A percentile compares a stretch with the other conserved stretches of the same genome.
Conservation (phyloP, 2,113 vertebrate genomes). For the Burhinus oedicnemus region DNA sequence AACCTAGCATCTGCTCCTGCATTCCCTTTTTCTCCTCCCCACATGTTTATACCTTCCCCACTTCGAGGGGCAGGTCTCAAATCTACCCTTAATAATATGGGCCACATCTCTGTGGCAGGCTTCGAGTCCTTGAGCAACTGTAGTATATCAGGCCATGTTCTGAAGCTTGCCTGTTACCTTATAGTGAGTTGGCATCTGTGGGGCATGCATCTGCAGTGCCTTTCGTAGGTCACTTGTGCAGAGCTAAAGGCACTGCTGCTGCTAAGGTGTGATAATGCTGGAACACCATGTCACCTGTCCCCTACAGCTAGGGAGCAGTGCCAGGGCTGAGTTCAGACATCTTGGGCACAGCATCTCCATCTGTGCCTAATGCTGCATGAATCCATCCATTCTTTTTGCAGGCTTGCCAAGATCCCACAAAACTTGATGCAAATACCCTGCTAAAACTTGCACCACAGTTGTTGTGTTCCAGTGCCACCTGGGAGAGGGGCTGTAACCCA, state of each 20-base stretch:
- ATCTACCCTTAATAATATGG: not conserved
- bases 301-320: not conserved
- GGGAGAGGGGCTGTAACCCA: not conserved
- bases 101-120: not conserved
- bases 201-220: not conserved
- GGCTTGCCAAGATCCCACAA: not conserved
- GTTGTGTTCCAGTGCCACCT: not conserved
- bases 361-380: not conserved
- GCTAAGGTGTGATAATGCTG: not conserved
- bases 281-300: not conserved
- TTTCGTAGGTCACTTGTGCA: not conserved
- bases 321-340: not conserved
- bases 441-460: not conserved
- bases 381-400: not conserved
- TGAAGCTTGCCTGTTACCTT: not conserved
- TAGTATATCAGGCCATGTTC: accelerated
- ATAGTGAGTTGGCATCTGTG: not conserved
- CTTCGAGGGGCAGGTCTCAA: not conserved
- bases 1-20: not conserved
- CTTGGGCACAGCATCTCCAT: not conserved
- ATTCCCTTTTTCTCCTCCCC: not conserved
- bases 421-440: not conserved
- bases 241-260: not conserved
- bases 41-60: accelerated
- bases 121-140: not conserved